Evolutionary conservation across 1,140 invertebrate genomes (phyloP), one percentile per base, ranked within the genome.

Genomic region (Microvelia longipes): DNA sequence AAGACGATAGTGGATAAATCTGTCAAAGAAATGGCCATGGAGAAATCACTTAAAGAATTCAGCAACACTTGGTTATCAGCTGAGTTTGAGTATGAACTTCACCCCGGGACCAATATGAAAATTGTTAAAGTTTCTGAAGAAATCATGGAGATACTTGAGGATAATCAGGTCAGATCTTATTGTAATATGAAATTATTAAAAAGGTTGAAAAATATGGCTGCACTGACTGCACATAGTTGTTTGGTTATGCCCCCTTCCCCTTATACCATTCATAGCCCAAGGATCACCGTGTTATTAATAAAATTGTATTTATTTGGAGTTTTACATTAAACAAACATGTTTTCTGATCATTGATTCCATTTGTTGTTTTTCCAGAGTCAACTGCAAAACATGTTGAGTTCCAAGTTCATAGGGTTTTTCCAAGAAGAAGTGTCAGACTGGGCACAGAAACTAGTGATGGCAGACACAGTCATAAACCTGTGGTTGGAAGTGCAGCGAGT

Each of bases 1-100:
- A 92, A 94, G 76, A 91, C 90, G 74, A 95, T 96, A 73, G 94
- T 97, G 0, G 93, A 97, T 76, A 95, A 95, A 77, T 92, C 94
- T 1, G 91, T 95, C 0, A 97, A 97, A 78, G 95, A 98, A 81
- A 91, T 91, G 83, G 88, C 86, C n/a, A 97, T 97, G 91, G 94
- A 98, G 78, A 96, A 96, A 78, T 86, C 88, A 0, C 80, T 96
- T 0, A 87, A 87, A 73, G 94, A 97, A 79, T 81, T 98, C 72
- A 85, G 91, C 66, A 82, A 83, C 19, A 93, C 87, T 0, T 97
- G 94, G 94, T 83, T 85, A 1, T 81, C 79, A 2, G 88, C 94
- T 83, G 88, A 93, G 77, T 96, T 96, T 77, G 87, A 89, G 74
- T 88, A 88, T 75, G 88, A 91, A 67, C 73, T 81, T 28, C 93